Conservation (phyloP, 2,113 vertebrate species). For the Hemicordylus capensis region DNA sequence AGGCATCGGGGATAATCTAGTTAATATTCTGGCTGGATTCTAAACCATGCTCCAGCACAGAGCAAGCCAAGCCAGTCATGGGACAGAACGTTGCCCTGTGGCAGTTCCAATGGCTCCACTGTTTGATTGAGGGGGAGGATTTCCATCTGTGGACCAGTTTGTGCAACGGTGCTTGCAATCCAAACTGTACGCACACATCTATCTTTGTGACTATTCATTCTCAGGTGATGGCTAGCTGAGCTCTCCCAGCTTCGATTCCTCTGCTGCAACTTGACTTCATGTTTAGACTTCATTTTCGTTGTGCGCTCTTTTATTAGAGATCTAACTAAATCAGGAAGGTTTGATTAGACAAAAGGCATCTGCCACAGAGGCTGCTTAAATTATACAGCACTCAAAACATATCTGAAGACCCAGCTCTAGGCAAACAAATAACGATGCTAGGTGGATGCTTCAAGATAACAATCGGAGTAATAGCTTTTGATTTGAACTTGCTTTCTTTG, state of each 20-base stretch:
- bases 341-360: slow-evolving; percentile 32
- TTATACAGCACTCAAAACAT: not conserved
- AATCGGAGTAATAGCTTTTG: not conserved
- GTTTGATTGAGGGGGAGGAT: not conserved
- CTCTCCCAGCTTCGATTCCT: not conserved
- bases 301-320: slow-evolving; percentile 43
- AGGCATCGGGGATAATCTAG: too few species aligned
- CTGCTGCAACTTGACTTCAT: slow-evolving; percentile 7
- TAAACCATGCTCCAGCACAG: not conserved
- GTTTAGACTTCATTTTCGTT: slow-evolving; percentile 18
- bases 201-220: slow-evolving; percentile 20
- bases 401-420: not conserved
- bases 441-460: rapidly evolving
- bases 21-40: too few species aligned
- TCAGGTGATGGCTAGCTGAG: slow-evolving; percentile 14
- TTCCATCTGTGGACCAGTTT: not conserved
- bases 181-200: not conserved
- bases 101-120: not conserved
- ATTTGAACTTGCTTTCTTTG: not conserved
- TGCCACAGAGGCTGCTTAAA: slow-evolving; percentile 16
- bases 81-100: not conserved
- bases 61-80: not conserved
- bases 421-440: rapidly evolving
- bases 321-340: slow-evolving; percentile 36
- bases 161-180: not conserved